A percentile compares a stretch with the other conserved stretches of the same genome.
These are phyloP conservation scores for Ophioderma brevispina DNA, from an alignment of 35 echinoderm and acorn worm species.

Conservation along the genomic window DNA sequence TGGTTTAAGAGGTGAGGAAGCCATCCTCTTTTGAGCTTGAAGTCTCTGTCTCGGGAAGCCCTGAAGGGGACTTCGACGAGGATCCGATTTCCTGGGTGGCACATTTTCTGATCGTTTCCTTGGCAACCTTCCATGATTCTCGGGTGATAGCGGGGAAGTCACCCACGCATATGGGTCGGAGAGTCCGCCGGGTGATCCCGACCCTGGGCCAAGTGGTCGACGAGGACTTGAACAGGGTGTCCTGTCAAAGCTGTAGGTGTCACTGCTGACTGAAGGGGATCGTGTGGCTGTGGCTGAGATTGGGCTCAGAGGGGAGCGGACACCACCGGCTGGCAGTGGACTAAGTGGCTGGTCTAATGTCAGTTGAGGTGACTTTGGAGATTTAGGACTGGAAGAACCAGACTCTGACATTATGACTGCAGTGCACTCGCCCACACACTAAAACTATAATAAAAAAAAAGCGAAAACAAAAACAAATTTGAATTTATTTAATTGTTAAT, in stretches of 20 bases:
- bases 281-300: neutral
- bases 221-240: neutral
- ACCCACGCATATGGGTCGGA: neutral
- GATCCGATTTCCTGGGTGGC: slow-evolving; percentile 34
- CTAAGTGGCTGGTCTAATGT: neutral
- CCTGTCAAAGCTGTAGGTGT: neutral
- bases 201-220: neutral
- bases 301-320: neutral
- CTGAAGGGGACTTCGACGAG: slow-evolving; percentile 4
- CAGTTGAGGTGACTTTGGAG: neutral
- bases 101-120: slow-evolving; percentile 44
- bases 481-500: slow-evolving; percentile 3
- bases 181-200: neutral
- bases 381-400: neutral
- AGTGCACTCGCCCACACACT: no score
- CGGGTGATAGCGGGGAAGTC: neutral
- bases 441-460: no score
- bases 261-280: neutral
- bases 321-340: neutral
- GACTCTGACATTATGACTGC: neutral
- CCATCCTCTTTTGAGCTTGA: slow-evolving; percentile 32
- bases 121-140: neutral
- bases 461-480: no score
- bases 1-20: slow-evolving; percentile 48
- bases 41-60: neutral